Conservation (phyloP, 2,113 vertebrate genomes). For the Hymenochirus boettgeri region DNA sequence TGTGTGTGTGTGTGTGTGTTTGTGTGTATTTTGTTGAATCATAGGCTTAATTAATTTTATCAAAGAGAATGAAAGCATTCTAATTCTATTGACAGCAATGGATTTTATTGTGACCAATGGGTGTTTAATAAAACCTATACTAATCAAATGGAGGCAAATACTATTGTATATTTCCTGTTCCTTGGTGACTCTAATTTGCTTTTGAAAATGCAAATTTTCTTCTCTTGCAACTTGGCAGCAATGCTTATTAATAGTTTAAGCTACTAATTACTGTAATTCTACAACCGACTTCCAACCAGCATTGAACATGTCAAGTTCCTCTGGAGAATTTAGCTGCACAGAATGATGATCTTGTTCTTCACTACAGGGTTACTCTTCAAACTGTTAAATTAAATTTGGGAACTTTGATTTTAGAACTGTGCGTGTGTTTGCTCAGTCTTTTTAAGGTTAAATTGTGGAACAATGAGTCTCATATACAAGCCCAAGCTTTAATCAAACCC, state of each 20-base stretch:
- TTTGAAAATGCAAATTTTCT: conserved; percentile 38
- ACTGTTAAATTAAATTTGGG: conserved; percentile 42
- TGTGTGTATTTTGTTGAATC: too few species aligned
- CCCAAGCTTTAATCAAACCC: conserved; percentile 28
- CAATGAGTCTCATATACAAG: conserved; percentile 32
- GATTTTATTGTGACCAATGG: background rate
- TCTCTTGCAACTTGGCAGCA: conserved; percentile 35
- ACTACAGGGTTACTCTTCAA: conserved; percentile 35
- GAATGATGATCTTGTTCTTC: conserved; percentile 41
- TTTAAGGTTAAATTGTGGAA: conserved; percentile 39
- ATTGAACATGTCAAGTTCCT: conserved; percentile 36
- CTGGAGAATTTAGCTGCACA: conserved; percentile 33
- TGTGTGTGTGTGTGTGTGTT: too few species aligned
- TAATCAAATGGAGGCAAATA: conserved; percentile 17
- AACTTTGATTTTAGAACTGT: conserved; percentile 34
- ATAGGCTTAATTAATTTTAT: background rate
- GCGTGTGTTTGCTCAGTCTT: conserved; percentile 22
- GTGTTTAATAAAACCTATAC: conserved; percentile 1
- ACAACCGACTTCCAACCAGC: conserved; percentile 33
- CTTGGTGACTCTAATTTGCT: conserved; percentile 30
- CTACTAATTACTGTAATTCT: conserved; percentile 41
- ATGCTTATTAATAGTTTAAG: conserved; percentile 43
- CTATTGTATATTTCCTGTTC: conserved; percentile 23
- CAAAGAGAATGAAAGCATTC: background rate
- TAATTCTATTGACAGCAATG: background rate